These are phyloP conservation scores for Parasteatoda tepidariorum DNA, from an alignment of 1,140 invertebrate genomes.

Conservation along the genomic window DNA sequence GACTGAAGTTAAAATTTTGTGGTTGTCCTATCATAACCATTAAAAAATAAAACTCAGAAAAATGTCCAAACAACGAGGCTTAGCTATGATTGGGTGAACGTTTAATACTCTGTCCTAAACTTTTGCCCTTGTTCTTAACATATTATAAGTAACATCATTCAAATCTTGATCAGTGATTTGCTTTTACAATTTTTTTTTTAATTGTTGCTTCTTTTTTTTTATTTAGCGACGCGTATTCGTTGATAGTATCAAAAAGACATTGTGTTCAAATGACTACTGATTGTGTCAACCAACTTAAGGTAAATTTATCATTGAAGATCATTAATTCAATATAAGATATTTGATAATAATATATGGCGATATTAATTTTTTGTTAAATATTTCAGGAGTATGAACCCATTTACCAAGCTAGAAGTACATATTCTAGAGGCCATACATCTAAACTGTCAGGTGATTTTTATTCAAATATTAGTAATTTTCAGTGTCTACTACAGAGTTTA, in stretches of 20 bases:
- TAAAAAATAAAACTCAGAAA: too few species aligned
- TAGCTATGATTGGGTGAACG: too few species aligned
- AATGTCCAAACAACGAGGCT: too few species aligned
- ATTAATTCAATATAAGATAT: neutral
- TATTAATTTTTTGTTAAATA: neutral
- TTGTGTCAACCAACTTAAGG: neutral
- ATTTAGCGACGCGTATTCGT: neutral
- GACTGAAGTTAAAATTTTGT: too few species aligned
- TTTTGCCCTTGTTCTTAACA: too few species aligned
- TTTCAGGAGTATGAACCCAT: conserved; percentile 32
- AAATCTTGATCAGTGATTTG: too few species aligned
- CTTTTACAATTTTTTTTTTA: too few species aligned
- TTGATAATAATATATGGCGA: neutral
- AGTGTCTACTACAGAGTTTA: too few species aligned
- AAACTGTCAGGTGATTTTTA: neutral
- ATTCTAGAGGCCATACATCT: conserved; percentile 21
- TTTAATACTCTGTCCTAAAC: too few species aligned
- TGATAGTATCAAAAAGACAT: neutral
- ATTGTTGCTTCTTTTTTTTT: neutral
- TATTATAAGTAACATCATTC: too few species aligned
- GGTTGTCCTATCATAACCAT: too few species aligned
- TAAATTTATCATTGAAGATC: neutral
- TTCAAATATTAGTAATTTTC: neutral
- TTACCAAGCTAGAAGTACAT: neutral
- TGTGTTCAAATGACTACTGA: neutral